phyloP scores from a whole-genome alignment of 1,140 invertebrate genomes.

The Stegodyphus dumicola region DNA sequence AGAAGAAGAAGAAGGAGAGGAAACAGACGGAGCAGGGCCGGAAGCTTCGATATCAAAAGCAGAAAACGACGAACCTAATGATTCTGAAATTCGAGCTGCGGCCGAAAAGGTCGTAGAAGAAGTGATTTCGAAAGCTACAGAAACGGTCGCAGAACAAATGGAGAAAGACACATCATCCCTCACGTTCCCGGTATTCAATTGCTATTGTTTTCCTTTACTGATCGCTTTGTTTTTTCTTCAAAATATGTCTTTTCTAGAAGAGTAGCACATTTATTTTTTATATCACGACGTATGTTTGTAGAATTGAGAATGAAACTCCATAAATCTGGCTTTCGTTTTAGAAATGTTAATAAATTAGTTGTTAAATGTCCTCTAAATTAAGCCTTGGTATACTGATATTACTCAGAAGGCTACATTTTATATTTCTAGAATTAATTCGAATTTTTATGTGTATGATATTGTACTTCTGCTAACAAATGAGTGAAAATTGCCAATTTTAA shows the following conservation, averaged over 20 bases:
- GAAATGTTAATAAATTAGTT: too few relatives aligned
- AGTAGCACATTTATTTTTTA: too few relatives aligned
- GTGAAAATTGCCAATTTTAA: too few relatives aligned
- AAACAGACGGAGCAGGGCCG: background rate
- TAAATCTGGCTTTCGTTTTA: too few relatives aligned
- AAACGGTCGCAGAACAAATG: conserved; percentile 11
- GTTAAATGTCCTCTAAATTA: too few relatives aligned
- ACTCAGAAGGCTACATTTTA: too few relatives aligned
- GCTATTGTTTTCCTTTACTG: background rate
- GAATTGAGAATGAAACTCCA: too few relatives aligned
- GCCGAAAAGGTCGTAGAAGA: conserved; percentile 41
- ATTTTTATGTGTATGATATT: too few relatives aligned
- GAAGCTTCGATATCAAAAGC: background rate
- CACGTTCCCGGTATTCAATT: conserved; percentile 19
- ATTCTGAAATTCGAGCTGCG: conserved; percentile 3
- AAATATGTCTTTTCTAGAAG: background rate
- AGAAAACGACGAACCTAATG: background rate
- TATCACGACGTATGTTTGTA: too few relatives aligned
- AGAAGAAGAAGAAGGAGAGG: background rate
- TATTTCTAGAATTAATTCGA: too few relatives aligned
- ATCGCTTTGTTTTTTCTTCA: background rate
- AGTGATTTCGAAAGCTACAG: conserved; percentile 30
- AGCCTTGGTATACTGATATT: too few relatives aligned
- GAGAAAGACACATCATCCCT: background rate
- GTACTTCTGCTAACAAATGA: too few relatives aligned